Base-by-base conservation (phyloP, 2,888 invertebrate species). In the Pollenia angustigena region DNA sequence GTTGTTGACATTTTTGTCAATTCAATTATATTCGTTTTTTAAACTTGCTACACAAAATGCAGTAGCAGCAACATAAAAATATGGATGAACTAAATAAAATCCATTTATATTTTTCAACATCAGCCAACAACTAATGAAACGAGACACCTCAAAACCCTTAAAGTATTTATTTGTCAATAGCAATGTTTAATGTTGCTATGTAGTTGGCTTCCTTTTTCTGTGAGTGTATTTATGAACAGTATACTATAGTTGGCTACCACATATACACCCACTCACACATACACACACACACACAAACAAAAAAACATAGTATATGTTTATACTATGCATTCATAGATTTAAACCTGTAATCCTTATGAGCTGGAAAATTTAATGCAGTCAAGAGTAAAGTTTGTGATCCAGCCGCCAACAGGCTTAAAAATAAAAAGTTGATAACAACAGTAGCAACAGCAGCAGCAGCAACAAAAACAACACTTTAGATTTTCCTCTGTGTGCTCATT, bases 321-420 rank as follows among this genome's bases (percentile, higher is more conserved):
- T 8, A 52, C 14, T 14, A 81, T 11, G 32, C 12, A 18, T 42
- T 52, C 54, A 62, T 16, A 56, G 12, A 56, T 42, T 62, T 54
- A 74, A 75, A 62, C 46, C 82, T 52, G 68, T 86, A 86, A 85
- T 85, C 78, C 82, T 64, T 64, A 69, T 68, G 62, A 82, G 85
- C 75, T 79, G 74, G 56, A 64, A 86, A 86, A 86, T 86, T 68
- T 82, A 75, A 82, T 79, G 82, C 85, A 82, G 74, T 82, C 79
- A 79, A 66, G 82, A 82, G 85, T 82, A 75, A 79, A 85, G 74
- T 85, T 85, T 74, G 68, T 81, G 82, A 82, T 79, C 75, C 82
- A 79, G 69, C 79, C 71, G 50, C 85, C 79, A 80, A 71, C 79
- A 71, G 79, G 64, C 79, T 82, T 62, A 56, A 82, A 78, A 62